Evolutionary conservation across 2,888 invertebrate genomes (phyloP), one percentile per base, ranked within the genome.

Genomic region (Thera britannica): DNA sequence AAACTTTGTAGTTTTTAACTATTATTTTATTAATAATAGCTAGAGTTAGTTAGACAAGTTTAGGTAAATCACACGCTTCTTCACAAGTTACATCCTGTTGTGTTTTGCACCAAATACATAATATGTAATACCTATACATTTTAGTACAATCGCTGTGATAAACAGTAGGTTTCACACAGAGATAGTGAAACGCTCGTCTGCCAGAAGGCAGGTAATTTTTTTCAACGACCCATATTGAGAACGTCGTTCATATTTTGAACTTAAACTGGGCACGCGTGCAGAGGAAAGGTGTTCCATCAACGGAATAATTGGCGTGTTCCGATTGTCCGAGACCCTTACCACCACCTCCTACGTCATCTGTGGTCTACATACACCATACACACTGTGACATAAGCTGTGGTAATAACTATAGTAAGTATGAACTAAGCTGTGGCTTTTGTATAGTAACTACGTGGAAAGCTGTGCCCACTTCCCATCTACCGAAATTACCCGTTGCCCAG

Each of bases 211-310:
- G 41, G 49, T 62, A 12, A 34, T 2, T 36, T 65, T 65, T 60
- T 60, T 36, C 6, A 46, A 54, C 35, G 8, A 9, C 11, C 52
- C 58, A 41, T 56, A 51, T 11, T 49, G 48, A 9, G 12, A 51
- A 65, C 57, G n/a, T 57, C 56, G 44, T 44, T 62, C 44, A 48
- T 57, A 59, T n/a, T 65, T 58, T 48, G 46, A 63, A 52, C 38
- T 60, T 41, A 63, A 63, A 60, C 65, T 64, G 52, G 54, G 61
- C 57, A 76, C 75, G 80, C 77, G 77, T 75, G 79, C 70, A 73
- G 68, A 79, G 77, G 89, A 88, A 90, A 90, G 90, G 90, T 89
- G 90, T 90, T 87, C 86, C 82, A 86, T 89, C 87, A 85, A 79
- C 71, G 75, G 69, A 72, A 80, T 90, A 91, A 90, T 91, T 87